A percentile compares a stretch with the other conserved stretches of the same genome.
These are phyloP conservation scores for Apeltes quadracus DNA, from an alignment of 2,113 vertebrate species.

Conservation along the genomic window DNA sequence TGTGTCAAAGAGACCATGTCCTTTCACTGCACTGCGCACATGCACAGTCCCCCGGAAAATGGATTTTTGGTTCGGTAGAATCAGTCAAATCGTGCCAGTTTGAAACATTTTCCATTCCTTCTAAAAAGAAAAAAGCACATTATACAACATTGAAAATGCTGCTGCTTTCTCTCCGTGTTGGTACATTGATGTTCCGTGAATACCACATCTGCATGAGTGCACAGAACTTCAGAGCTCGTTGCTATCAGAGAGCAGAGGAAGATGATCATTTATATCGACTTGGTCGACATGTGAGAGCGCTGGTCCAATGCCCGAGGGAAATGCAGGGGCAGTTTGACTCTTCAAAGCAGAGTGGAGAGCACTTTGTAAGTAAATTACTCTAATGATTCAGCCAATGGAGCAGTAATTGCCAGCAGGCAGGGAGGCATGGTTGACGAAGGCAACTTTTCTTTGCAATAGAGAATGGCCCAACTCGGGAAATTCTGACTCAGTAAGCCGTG, in stretches of 20 bases:
- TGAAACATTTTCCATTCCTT: neutral
- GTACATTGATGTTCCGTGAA: constrained; percentile 38
- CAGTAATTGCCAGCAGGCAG: constrained; percentile 65
- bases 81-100: too few species aligned
- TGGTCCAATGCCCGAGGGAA: constrained; percentile 45
- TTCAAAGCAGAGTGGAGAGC: constrained; percentile 55
- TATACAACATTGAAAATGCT: neutral
- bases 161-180: neutral
- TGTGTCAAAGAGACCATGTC: neutral
- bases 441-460: constrained; percentile 39
- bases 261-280: constrained; percentile 65
- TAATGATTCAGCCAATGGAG: constrained; percentile 67
- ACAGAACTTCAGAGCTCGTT: constrained; percentile 31
- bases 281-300: constrained; percentile 40
- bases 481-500: constrained; percentile 4
- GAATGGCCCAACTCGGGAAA: constrained; percentile 19
- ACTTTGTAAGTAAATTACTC: constrained; percentile 70
- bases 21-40: neutral
- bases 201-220: constrained; percentile 39
- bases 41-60: neutral
- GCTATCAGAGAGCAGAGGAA: constrained; percentile 31
- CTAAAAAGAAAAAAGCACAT: neutral
- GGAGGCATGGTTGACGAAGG: constrained; percentile 34
- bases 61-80: neutral
- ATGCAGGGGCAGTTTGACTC: constrained; percentile 46